Conservation (phyloP, 35 echinoderm and acorn worm genomes). For the Ptychodera flava region DNA sequence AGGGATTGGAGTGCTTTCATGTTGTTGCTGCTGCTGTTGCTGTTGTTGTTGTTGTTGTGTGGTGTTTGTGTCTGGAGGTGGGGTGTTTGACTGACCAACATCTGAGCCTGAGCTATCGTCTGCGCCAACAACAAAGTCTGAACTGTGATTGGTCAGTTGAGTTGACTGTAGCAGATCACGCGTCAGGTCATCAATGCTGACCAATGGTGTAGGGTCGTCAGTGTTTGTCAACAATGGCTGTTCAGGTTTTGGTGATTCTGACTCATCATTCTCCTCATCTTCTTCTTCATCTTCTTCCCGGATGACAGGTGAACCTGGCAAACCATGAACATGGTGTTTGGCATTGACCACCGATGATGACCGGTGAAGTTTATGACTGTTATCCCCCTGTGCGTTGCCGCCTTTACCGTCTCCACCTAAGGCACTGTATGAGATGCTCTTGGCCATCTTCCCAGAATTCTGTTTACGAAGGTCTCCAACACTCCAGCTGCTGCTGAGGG, state of each 20-base stretch:
- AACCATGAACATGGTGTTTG: background rate
- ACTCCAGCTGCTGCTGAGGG: background rate
- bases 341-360: background rate
- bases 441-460: background rate
- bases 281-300: background rate
- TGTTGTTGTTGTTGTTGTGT: background rate
- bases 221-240: background rate
- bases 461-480: background rate
- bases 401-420: background rate
- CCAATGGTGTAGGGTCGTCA: background rate
- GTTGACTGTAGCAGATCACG: background rate
- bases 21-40: no score
- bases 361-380: background rate
- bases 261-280: background rate
- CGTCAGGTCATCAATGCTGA: background rate
- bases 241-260: background rate
- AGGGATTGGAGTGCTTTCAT: background rate
- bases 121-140: background rate
- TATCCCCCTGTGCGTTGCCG: background rate
- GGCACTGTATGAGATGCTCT: background rate
- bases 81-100: background rate
- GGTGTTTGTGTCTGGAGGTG: background rate
- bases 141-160: background rate
- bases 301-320: background rate
- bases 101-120: background rate